Evolutionary conservation across 2,888 invertebrate species (phyloP), one percentile per base, ranked within the genome.

Genomic region (Phyllotreta cruciferae): DNA sequence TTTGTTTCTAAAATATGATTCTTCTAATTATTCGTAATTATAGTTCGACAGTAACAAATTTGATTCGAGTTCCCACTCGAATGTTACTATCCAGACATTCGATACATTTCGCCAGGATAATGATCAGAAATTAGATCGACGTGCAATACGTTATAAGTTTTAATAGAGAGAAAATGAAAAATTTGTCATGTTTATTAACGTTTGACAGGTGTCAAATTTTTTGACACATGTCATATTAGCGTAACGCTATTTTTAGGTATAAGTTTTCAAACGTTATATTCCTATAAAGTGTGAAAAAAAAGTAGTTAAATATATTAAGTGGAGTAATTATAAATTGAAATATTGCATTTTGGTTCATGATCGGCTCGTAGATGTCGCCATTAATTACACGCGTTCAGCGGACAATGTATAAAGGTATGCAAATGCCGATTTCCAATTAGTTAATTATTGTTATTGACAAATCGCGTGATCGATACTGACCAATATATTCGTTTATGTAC

Each of bases 361-460:
- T 42, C 10, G 36, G 13, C 13, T 24, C 8, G 49, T 50, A 50
- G 34, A 41, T 50, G 58, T 50, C 36, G 54, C 37, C 38, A 62
- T 67, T 62, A 67, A 65, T 67, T 60, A 66, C 50, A 60, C 24
- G 9, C 44, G 58, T 60, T 55, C 53, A 53, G 50, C 62, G 61
- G 61, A 65, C 68, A 66, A 73, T 74, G 71, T 72, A 74, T 68
- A 66, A 58, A 54, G 42, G 24, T 74, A 79, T 79, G 78, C 75
- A 77, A 79, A 80, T 78, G 68, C 71, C 75, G 80, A 79, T 80
- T 79, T 79, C 74, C 80, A 79, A 80, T 80, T 79, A 80, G 78
- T 80, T 80, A 81, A 81, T 81, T 80, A 81, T 80, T 81, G 80
- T 80, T 81, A 81, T 81, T 79, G 80, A 78, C 77, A 77, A 79